Conservation (phyloP, 1,140 invertebrate species). For the Limonius californicus region DNA sequence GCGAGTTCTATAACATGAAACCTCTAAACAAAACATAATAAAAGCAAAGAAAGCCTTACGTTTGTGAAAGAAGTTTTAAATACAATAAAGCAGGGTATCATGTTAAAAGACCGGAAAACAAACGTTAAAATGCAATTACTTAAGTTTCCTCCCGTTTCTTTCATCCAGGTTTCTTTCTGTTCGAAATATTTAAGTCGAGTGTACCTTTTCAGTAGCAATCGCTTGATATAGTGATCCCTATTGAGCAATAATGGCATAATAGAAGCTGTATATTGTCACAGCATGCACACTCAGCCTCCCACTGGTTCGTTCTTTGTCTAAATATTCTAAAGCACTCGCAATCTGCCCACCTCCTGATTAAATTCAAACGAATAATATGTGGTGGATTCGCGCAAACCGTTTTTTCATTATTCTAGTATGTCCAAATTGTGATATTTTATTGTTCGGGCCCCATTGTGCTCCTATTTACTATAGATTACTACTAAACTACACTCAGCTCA, state of each 20-base stretch:
- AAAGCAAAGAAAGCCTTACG: not conserved
- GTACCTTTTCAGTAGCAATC: conserved; percentile 46
- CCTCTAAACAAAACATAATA: not conserved
- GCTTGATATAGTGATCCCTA: conserved; percentile 40
- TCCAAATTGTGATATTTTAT: conserved; percentile 38
- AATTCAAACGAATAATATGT: conserved; percentile 16
- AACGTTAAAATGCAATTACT: conserved; percentile 47
- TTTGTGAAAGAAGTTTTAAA: not conserved
- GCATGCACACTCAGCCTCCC: conserved; percentile 35
- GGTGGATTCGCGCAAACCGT: conserved; percentile 30
- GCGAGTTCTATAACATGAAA: no score
- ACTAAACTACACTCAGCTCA: conserved; percentile 22
- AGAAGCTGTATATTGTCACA: conserved; percentile 18
- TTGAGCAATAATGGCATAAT: conserved; percentile 42
- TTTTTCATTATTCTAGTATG: conserved; percentile 18
- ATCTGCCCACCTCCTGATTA: conserved; percentile 31
- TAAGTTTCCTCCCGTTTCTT: conserved; percentile 13
- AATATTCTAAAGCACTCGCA: conserved; percentile 18
- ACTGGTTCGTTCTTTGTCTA: conserved; percentile 43
- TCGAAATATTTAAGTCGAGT: conserved; percentile 36
- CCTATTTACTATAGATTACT: conserved; percentile 28
- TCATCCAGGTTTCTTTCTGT: conserved; percentile 28
- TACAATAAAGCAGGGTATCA: conserved; percentile 33
- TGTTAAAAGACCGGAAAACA: conserved; percentile 44
- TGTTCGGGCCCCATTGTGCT: conserved; percentile 33